Base-by-base conservation (phyloP, 2,888 invertebrate genomes). In the Dolichopus griseipennis region DNA sequence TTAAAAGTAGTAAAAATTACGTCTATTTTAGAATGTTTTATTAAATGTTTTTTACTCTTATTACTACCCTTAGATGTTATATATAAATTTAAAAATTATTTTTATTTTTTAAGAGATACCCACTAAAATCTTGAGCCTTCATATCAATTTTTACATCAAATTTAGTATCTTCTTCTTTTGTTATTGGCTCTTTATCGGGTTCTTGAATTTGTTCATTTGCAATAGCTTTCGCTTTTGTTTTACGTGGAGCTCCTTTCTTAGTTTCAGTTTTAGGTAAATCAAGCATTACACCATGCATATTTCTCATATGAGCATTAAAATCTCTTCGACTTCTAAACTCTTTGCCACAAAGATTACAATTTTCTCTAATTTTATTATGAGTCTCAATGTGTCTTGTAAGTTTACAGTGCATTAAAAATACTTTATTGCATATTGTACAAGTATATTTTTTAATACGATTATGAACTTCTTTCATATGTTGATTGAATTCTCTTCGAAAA, bases 291-390 rank as follows among this genome's bases (percentile, higher is more conserved):
- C 34, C 64, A 15, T 64, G 33, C 33, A 33, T 34, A 20, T 64
- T 34, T 18, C 34, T 34, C 27, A 27, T 64, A 20, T 64, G 33
- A 20, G 27, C 64, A 15, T 64, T 34, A 64, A 12, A 27, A 64
- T 64, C 64, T 15, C 34, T 34, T 4, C 34, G 33, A 64, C 34
- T 34, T 15, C 34, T 34, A 20, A 33, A 27, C 18, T 34, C 64
- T 15, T 64, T 34, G 2, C 64, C 64, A 7, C 34, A 21, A 18
- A 66, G 52, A 37, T 52, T 20, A 52, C 21, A 20, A 52, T 33
- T 52, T 20, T 22, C 61, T 66, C 61, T 66, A 9, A 66, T 37
- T 37, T 21, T 37, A 41, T 66, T 66, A 52, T 52, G 61, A 21
- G 21, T 66, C n/a, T 52, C 52, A 6, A 52, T 12, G 18, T 52